phyloP scores from a whole-genome alignment of 2,888 invertebrate species.

The Galeopsomyia nigrocyanea region DNA sequence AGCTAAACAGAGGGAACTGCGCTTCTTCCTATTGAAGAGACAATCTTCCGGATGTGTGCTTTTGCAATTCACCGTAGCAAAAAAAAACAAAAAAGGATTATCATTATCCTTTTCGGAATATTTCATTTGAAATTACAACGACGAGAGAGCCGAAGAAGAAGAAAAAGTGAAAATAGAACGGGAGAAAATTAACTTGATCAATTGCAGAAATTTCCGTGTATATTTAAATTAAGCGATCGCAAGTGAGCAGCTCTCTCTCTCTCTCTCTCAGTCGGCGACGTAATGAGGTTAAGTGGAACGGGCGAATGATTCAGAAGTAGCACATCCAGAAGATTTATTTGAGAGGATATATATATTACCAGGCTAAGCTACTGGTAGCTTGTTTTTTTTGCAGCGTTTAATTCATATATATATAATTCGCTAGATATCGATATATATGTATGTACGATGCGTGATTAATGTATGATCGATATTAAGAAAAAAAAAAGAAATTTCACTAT shows the following conservation, averaged over 20 bases:
- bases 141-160: too few relatives aligned
- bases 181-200: too few relatives aligned
- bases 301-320: background rate
- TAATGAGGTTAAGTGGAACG: too few relatives aligned
- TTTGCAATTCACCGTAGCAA: background rate
- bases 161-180: too few relatives aligned
- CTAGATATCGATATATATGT: slow-evolving; percentile 41
- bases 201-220: too few relatives aligned
- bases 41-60: slow-evolving; percentile 37
- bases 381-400: slow-evolving; percentile 43
- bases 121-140: too few relatives aligned
- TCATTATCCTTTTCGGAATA: too few relatives aligned
- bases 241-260: background rate
- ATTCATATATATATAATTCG: slow-evolving; percentile 36
- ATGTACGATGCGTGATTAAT: background rate
- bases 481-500: slow-evolving; percentile 24
- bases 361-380: slow-evolving; percentile 49
- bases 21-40: slow-evolving; percentile 35
- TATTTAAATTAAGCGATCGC: background rate
- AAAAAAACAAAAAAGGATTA: too few relatives aligned
- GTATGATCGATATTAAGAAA: too few relatives aligned
- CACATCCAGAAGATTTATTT: slow-evolving; percentile 44
- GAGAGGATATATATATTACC: slow-evolving; percentile 25
- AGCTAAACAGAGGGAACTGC: slow-evolving; percentile 41
- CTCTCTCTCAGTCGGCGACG: too few relatives aligned